These are phyloP conservation scores for Amphipyra tragopoginis DNA, from an alignment of 2,888 invertebrate genomes.

Conservation along the genomic window DNA sequence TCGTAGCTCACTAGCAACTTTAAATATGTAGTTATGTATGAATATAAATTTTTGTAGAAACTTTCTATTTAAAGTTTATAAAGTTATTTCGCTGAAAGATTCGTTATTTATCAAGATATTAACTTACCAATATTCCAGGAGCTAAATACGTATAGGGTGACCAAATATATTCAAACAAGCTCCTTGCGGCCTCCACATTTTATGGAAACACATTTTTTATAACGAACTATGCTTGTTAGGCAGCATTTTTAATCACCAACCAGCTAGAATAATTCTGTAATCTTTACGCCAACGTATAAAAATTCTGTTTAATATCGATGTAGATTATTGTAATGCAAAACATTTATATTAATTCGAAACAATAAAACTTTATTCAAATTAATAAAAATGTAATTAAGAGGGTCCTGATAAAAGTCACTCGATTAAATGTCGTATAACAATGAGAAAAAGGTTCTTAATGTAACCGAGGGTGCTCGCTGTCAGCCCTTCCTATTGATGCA, in stretches of 20 bases:
- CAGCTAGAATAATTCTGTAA: not conserved
- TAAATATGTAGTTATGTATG: too few species aligned
- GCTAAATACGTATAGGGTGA: too few species aligned
- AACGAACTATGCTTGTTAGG: not conserved
- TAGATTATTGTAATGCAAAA: conserved; percentile 3
- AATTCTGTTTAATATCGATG: not conserved
- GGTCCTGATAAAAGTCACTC: conserved; percentile 58
- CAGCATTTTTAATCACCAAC: not conserved
- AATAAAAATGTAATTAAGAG: conserved; percentile 61
- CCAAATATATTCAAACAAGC: too few species aligned
- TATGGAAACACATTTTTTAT: not conserved
- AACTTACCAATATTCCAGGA: too few species aligned
- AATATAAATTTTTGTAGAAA: too few species aligned
- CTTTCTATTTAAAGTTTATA: too few species aligned
- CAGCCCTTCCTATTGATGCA: conserved; percentile 71
- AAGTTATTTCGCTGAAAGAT: too few species aligned
- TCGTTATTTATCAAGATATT: too few species aligned
- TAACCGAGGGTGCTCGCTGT: conserved; percentile 63
- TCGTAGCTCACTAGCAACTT: too few species aligned
- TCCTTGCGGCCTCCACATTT: not conserved
- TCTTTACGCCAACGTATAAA: conserved; percentile 5
- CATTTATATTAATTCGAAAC: conserved; percentile 36
- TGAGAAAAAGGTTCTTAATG: conserved; percentile 66
- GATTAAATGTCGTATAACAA: conserved; percentile 72
- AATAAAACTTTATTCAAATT: conserved; percentile 57